Conservation (phyloP, 2,888 invertebrate genomes). For the Orthosia gracilis region DNA sequence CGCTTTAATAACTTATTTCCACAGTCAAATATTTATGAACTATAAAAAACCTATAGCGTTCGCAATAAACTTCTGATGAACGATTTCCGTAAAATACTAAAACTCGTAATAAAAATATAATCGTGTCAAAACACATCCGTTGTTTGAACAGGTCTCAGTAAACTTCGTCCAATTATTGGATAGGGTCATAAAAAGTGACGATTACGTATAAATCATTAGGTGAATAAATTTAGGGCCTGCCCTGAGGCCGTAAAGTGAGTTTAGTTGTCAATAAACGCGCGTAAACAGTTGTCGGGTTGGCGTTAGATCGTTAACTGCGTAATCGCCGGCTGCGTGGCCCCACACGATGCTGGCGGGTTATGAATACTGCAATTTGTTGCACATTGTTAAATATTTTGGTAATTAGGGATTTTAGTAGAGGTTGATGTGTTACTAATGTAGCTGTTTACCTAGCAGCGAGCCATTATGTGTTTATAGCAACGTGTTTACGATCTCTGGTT, state of each 20-base stretch:
- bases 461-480: constrained; percentile 37
- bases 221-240: constrained; percentile 81
- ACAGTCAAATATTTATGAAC: constrained; percentile 64
- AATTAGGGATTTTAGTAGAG: constrained; percentile 57
- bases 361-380: constrained; percentile 57
- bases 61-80: constrained; percentile 66
- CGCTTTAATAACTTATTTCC: constrained; percentile 57
- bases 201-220: constrained; percentile 80
- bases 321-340: constrained; percentile 78
- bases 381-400: constrained; percentile 64
- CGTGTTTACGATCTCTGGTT: constrained; percentile 37
- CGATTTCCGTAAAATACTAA: constrained; percentile 67
- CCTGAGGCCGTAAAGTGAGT: constrained; percentile 77
- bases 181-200: constrained; percentile 70
- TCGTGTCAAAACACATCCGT: constrained; percentile 69
- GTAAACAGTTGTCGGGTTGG: constrained; percentile 78
- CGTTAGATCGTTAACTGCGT: constrained; percentile 75
- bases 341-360: constrained; percentile 63
- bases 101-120: constrained; percentile 66
- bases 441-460: constrained; percentile 47
- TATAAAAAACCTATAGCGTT: constrained; percentile 62
- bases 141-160: constrained; percentile 68
- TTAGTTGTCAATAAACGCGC: constrained; percentile 82
- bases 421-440: constrained; percentile 56
- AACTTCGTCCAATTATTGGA: constrained; percentile 66